A percentile compares a stretch with the other conserved stretches of the same genome.
These are phyloP conservation scores for Brachionus rotundiformis DNA, from an alignment of 1,140 invertebrate species.

Conservation along the genomic window DNA sequence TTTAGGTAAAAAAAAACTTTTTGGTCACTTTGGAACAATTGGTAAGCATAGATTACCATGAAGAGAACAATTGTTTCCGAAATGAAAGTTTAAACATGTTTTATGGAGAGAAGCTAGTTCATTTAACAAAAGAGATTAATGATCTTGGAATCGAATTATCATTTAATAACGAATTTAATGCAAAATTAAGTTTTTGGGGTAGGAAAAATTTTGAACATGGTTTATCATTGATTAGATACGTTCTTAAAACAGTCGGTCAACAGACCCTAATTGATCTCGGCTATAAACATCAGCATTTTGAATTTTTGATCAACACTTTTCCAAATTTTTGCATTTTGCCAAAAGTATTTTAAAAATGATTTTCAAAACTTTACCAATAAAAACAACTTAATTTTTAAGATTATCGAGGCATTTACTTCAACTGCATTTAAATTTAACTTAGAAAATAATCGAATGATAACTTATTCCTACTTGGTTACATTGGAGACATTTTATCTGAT, in stretches of 20 bases:
- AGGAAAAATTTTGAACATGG: not conserved
- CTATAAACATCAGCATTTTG: not conserved
- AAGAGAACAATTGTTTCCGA: not conserved
- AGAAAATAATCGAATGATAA: not conserved
- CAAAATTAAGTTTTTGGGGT: not conserved
- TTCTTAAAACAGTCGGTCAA: not conserved
- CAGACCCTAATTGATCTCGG: not conserved
- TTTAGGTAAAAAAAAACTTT: not conserved
- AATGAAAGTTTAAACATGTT: not conserved
- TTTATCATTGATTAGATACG: not conserved
- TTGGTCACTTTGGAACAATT: not conserved
- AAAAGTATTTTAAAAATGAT: not conserved
- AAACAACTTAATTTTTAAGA: not conserved
- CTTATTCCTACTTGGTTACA: not conserved
- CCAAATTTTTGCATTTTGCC: not conserved
- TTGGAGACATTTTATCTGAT: not conserved
- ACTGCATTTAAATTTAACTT: not conserved
- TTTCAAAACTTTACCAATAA: not conserved
- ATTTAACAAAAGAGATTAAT: not conserved
- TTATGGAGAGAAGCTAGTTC: not conserved
- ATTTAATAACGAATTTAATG: not conserved
- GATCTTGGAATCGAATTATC: not conserved
- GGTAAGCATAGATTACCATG: not conserved
- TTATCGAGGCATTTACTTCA: constrained; percentile 3
- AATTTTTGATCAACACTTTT: constrained; percentile 1